phyloP scores from a whole-genome alignment of 2,888 invertebrate species.

The Tiliacea aurago region DNA sequence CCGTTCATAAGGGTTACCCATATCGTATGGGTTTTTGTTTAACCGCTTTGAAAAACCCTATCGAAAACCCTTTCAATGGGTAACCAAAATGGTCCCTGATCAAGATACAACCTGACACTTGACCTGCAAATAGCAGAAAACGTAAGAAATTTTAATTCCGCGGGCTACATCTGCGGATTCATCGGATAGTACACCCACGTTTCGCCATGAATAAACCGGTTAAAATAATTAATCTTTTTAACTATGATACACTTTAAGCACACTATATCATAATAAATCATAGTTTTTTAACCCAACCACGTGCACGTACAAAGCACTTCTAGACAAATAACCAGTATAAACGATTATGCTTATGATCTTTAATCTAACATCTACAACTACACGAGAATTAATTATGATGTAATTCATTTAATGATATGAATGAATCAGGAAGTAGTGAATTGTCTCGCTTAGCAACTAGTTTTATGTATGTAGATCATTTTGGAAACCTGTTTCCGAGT shows the following conservation, averaged over 20 bases:
- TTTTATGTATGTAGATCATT: conserved; percentile 29
- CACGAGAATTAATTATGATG: conserved; percentile 56
- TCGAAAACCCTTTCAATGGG: too few relatives aligned
- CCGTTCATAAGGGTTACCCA: too few relatives aligned
- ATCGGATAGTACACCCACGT: too few relatives aligned
- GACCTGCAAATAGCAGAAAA: too few relatives aligned
- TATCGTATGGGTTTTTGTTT: too few relatives aligned
- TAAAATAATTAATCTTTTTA: background rate
- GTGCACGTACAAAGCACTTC: conserved; percentile 8
- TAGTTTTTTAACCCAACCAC: conserved; percentile 25
- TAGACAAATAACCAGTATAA: conserved; percentile 42
- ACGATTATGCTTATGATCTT: conserved; percentile 42
- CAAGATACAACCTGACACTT: too few relatives aligned
- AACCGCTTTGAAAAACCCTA: too few relatives aligned
- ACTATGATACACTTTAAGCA: background rate
- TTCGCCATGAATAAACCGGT: background rate
- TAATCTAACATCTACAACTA: conserved; percentile 54
- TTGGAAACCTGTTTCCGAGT: conserved; percentile 31
- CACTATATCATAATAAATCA: conserved; percentile 29
- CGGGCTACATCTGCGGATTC: too few relatives aligned
- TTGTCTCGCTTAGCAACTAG: conserved; percentile 26
- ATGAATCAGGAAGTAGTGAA: conserved; percentile 50
- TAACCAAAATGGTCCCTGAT: too few relatives aligned
- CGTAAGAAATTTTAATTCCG: too few relatives aligned
- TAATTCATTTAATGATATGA: conserved; percentile 41